Base-by-base conservation (phyloP, 2,888 invertebrate species). In the Leptodirus hochenwartii region DNA sequence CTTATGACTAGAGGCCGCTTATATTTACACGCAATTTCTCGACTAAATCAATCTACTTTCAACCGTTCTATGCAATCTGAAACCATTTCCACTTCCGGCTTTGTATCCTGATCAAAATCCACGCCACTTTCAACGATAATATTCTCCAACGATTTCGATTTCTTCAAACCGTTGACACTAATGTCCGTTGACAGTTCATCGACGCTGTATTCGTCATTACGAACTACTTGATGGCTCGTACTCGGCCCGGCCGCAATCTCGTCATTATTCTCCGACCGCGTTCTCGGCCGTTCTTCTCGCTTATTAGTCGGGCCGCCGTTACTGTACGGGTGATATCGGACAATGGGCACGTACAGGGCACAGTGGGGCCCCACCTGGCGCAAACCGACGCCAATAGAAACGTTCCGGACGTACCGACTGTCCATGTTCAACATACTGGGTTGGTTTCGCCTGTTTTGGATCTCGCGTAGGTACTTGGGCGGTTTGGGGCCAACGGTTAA, bases 211-310 rank as follows among this genome's bases (percentile, higher is more conserved):
- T 50, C 47, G 30, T 45, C 42, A 15, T 51, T 39, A 12, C 49
- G 41, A 29, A 44, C 45, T 30, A 43, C 43, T 10, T 49, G 45
- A 25, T 47, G 32, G 31, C 36, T 44, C n/a, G 40, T 34, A 15
- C 41, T 38, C 25, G 36, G 30, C 17, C 28, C 32, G 16, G 39
- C 42, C 30, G 43, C 43, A 32, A 47, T 50, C 36, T 41, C 42
- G 39, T 69, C 69, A 4, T 68, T 66, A 49, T 69, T 69, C 46
- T 68, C 69, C 47, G 69, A 69, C 51, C 64, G 64, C 39, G 67
- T 67, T 49, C 67, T 56, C 43, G 64, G 64, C 39, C 69, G 52
- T 34, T 64, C 61, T 34, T 47, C 47, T 38, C 65, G 53, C 30
- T 61, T 60, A n/a, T n/a, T n/a, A n/a, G n/a, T n/a, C n/a, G n/a